Evolutionary conservation across 2,113 vertebrate species (phyloP).

Genomic region (Zosterops borbonicus): DNA sequence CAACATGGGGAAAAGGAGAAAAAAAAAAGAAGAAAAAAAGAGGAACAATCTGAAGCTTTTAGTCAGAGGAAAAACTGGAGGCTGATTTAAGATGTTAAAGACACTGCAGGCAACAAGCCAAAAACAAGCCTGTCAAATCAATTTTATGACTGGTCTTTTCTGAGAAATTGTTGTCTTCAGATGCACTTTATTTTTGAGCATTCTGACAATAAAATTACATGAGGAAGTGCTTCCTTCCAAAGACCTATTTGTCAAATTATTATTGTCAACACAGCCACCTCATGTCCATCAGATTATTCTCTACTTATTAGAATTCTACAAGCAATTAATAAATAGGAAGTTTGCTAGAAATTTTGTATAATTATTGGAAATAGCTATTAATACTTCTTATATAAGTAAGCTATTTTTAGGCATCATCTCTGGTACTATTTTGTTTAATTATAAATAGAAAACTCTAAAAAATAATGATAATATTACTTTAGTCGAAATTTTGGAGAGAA

Average conservation of each 20-base stretch:
- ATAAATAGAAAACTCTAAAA: not conserved
- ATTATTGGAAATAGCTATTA: not conserved
- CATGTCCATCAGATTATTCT: not conserved
- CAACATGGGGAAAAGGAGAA: accelerated
- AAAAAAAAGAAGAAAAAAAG: accelerated
- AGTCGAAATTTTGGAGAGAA: not conserved
- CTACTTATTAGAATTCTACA: not conserved
- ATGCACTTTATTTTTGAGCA: constrained; percentile 10
- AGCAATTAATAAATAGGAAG: not conserved
- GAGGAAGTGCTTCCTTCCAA: not conserved
- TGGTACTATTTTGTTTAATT: not conserved
- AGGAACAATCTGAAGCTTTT: not conserved
- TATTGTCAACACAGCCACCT: not conserved
- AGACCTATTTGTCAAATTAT: not conserved
- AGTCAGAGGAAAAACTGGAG: not conserved
- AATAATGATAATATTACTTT: not conserved
- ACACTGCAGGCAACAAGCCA: not conserved
- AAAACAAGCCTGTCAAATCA: not conserved
- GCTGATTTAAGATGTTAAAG: not conserved
- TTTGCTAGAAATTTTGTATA: not conserved
- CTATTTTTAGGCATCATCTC: not conserved
- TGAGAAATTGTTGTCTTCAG: constrained; percentile 1
- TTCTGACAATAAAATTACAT: constrained; percentile 33
- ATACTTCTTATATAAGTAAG: not conserved
- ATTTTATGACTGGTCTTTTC: not conserved